Evolutionary conservation across 2,888 invertebrate species (phyloP).

Genomic region (Homarus gammarus): DNA sequence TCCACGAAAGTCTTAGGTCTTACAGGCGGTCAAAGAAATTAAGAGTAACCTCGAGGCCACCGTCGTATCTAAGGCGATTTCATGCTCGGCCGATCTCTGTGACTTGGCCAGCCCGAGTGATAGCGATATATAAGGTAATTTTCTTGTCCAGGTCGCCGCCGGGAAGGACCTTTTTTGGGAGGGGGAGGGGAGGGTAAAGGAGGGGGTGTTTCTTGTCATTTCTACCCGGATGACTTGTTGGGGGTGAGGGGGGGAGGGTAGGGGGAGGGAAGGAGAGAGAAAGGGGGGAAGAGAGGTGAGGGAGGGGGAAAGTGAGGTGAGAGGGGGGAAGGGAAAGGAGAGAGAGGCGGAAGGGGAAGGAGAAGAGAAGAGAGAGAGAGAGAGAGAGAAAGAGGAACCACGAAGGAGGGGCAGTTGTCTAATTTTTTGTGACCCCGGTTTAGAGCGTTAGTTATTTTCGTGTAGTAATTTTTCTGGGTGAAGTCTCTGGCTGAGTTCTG

Average conservation of each 20-base stretch:
- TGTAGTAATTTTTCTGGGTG: no score
- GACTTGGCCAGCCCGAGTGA: not conserved
- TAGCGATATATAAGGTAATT: constrained; percentile 12
- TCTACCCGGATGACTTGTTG: not conserved
- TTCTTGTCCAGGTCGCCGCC: not conserved
- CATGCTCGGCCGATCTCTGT: not conserved
- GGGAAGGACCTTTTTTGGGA: not conserved
- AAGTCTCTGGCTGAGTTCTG: no score
- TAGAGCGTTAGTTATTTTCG: no score
- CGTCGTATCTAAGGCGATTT: not conserved
- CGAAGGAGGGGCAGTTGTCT: no score
- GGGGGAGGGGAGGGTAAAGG: no score
- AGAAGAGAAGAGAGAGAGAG: constrained; percentile 3
- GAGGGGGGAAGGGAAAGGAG: constrained; percentile 2
- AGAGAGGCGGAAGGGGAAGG: constrained; percentile 17
- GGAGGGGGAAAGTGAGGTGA: not conserved
- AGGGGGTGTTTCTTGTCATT: no score
- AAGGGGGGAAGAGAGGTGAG: constrained; percentile 12
- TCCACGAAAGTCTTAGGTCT: constrained; percentile 3
- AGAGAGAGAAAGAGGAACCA: constrained; percentile 22
- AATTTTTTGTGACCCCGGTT: no score
- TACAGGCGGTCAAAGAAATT: constrained; percentile 10
- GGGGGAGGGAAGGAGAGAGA: constrained; percentile 10
- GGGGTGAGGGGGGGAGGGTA: not conserved
- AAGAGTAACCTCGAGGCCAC: not conserved